Percentiles rank a stretch among this genome's conserved stretches.
phyloP scores from a whole-genome alignment of 2,113 vertebrate genomes.

The Pelecanus crispus region DNA sequence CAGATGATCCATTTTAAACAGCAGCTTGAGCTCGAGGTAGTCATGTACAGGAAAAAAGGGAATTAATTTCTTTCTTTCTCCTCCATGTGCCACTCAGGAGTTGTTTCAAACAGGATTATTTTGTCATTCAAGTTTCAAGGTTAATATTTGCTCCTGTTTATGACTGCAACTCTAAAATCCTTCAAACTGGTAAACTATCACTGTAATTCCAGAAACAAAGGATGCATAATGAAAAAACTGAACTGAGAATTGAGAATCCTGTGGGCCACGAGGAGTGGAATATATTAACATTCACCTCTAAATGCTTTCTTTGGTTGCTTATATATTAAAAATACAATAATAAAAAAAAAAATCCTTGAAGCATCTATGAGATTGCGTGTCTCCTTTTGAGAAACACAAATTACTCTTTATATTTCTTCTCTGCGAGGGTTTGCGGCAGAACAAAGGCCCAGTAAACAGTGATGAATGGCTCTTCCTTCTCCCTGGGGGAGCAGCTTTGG shows the following conservation, averaged over 20 bases:
- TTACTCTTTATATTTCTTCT: constrained; percentile 60
- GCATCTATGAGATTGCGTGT: constrained; percentile 37
- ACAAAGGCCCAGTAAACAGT: constrained; percentile 55
- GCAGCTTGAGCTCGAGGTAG: neutral
- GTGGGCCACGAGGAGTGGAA: constrained; percentile 20
- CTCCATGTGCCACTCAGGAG: constrained; percentile 11
- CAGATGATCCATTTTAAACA: neutral
- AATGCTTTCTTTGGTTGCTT: neutral
- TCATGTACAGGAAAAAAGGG: neutral
- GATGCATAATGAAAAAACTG: constrained; percentile 58
- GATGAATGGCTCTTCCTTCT: constrained; percentile 61
- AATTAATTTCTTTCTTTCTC: constrained; percentile 17
- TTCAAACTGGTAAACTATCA: constrained; percentile 58
- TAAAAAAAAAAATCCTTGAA: constrained; percentile 26
- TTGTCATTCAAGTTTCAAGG: constrained; percentile 53
- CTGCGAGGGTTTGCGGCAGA: constrained; percentile 59
- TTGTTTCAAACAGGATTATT: constrained; percentile 55
- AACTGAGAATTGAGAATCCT: constrained; percentile 43
- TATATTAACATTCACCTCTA: constrained; percentile 59
- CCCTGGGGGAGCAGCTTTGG: constrained; percentile 33
- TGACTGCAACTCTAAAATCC: constrained; percentile 44
- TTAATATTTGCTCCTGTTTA: constrained; percentile 57
- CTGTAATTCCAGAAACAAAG: constrained; percentile 54
- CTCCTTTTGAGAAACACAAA: constrained; percentile 62
- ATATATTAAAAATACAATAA: constrained; percentile 40